Percentiles rank a stretch among this genome's conserved stretches.
These are phyloP conservation scores for Erannis defoliaria DNA, from an alignment of 2,888 invertebrate genomes.

Conservation along the genomic window DNA sequence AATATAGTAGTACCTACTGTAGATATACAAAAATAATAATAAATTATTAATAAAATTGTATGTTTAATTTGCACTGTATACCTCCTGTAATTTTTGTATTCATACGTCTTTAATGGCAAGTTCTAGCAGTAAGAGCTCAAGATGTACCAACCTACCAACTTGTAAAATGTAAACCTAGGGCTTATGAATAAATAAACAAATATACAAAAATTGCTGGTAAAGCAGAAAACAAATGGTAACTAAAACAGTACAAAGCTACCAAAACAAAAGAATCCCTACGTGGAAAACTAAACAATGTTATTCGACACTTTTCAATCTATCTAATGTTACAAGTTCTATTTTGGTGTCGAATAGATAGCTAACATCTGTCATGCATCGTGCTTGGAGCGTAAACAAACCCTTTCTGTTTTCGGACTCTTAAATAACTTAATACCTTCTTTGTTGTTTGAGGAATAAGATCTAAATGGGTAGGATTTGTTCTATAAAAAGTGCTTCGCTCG, in stretches of 20 bases:
- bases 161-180: no score
- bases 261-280: constrained; percentile 26
- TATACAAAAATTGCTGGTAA: no score
- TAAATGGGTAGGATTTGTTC: not conserved
- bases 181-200: no score
- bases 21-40: no score
- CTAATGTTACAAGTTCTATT: constrained; percentile 27
- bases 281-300: constrained; percentile 19
- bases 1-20: no score
- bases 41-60: no score
- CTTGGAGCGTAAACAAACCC: constrained; percentile 28
- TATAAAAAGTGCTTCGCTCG: no score
- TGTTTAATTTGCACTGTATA: no score
- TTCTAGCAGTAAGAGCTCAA: no score
- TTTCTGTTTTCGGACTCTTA: constrained; percentile 20
- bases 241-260: constrained; percentile 1
- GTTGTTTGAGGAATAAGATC: constrained; percentile 1
- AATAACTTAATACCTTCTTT: constrained; percentile 18
- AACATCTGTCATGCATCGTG: constrained; percentile 31
- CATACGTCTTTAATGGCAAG: no score
- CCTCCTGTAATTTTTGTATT: no score
- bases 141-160: no score
- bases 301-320: constrained; percentile 23
- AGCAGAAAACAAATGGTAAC: not conserved
- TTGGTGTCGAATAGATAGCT: constrained; percentile 19